Conservation (phyloP, 92 coral and sea anemone species). For the Chrysogorgia sp. region DNA sequence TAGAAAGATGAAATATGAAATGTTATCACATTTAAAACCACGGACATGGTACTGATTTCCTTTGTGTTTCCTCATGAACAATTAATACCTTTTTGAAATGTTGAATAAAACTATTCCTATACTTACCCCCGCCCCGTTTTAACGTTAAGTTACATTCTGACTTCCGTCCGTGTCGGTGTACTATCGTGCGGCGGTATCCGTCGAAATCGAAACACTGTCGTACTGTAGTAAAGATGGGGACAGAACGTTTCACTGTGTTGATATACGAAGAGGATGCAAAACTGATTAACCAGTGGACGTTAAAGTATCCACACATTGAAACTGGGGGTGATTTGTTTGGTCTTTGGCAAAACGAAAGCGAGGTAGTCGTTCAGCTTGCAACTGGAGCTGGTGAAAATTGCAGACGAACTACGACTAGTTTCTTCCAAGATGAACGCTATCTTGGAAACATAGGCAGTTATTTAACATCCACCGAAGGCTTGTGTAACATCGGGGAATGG, state of each 20-base stretch:
- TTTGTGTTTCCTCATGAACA: no score
- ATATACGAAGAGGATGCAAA: conserved; percentile 4
- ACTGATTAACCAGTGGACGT: neutral
- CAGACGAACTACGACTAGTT: conserved; percentile 28
- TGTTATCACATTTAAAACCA: no score
- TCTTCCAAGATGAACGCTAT: conserved; percentile 43
- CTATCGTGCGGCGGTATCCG: no score
- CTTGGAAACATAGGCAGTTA: conserved; percentile 20
- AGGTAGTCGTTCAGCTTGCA: conserved; percentile 41
- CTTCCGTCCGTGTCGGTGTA: no score
- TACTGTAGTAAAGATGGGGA: neutral
- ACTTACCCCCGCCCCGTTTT: no score
- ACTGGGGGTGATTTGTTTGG: conserved; percentile 54
- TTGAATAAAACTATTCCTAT: no score
- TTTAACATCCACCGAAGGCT: conserved; percentile 19
- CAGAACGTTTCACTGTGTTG: neutral
- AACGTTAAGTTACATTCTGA: no score
- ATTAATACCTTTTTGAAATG: no score
- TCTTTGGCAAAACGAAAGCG: conserved; percentile 44
- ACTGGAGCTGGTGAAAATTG: conserved; percentile 39
- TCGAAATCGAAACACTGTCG: neutral
- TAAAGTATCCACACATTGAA: conserved; percentile 21
- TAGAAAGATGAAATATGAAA: no score
- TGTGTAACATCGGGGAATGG: conserved; percentile 55
- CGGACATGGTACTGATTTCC: no score